These are phyloP conservation scores for Limonius californicus DNA, from an alignment of 1,140 invertebrate genomes.

Conservation along the genomic window DNA sequence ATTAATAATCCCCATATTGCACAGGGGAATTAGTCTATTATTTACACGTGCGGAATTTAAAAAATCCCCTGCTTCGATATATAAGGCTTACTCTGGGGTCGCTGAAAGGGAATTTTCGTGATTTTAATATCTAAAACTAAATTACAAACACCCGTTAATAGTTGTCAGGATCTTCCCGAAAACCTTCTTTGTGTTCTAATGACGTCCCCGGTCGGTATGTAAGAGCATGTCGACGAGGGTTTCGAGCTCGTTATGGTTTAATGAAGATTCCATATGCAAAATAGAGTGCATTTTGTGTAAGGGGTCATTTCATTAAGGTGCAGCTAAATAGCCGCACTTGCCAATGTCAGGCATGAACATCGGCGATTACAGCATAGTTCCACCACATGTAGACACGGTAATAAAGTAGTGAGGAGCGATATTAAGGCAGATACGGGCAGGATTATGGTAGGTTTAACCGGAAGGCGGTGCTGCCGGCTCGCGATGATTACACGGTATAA, in stretches of 20 bases:
- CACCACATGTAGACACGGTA: not conserved
- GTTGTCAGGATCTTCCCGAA: no score
- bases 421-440: not conserved
- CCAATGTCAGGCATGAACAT: not conserved
- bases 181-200: no score
- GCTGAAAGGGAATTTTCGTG: no score
- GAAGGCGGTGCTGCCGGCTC: not conserved
- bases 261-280: not conserved
- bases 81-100: no score
- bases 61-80: no score
- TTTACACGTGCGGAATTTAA: no score
- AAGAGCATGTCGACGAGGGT: not conserved
- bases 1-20: no score
- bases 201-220: no score
- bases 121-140: no score
- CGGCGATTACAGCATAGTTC: not conserved
- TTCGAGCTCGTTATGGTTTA: not conserved
- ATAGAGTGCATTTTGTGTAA: not conserved
- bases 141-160: no score
- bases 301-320: not conserved
- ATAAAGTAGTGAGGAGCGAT: not conserved
- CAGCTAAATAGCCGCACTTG: not conserved
- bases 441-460: not conserved
- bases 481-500: slow-evolving; percentile 1
- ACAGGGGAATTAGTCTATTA: no score